Conservation (phyloP, 2,797 vertebrate genomes). For the Carcharodon carcharias region DNA sequence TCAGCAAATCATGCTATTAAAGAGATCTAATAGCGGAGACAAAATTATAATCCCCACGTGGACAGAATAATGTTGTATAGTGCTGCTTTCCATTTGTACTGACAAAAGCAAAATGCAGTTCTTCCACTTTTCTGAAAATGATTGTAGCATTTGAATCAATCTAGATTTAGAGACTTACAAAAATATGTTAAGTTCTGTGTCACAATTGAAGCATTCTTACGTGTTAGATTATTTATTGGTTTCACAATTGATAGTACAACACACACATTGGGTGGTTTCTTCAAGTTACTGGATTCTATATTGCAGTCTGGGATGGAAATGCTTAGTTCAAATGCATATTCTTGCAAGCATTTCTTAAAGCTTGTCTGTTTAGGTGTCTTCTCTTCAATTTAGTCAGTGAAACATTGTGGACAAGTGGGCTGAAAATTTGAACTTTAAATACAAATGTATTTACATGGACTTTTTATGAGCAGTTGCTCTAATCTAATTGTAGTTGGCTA, state of each 20-base stretch:
- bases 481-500: background rate
- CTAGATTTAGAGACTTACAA: background rate
- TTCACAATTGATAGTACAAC: background rate
- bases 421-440: background rate
- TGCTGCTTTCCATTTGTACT: background rate
- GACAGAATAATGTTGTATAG: background rate
- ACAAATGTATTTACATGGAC: background rate
- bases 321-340: background rate
- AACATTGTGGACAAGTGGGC: background rate
- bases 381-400: background rate
- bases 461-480: background rate
- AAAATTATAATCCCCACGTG: background rate
- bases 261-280: background rate
- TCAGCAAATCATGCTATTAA: constrained; percentile 13
- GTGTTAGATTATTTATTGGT: background rate
- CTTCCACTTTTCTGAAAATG: background rate
- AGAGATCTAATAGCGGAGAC: background rate
- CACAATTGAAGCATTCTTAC: background rate
- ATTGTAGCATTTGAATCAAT: background rate
- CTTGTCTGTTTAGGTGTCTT: background rate
- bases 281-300: background rate
- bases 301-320: background rate
- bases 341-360: background rate
- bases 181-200: background rate
- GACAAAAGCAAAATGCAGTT: background rate